Evolutionary conservation across 2,113 vertebrate genomes (phyloP).

Genomic region (Plotosus lineatus): DNA sequence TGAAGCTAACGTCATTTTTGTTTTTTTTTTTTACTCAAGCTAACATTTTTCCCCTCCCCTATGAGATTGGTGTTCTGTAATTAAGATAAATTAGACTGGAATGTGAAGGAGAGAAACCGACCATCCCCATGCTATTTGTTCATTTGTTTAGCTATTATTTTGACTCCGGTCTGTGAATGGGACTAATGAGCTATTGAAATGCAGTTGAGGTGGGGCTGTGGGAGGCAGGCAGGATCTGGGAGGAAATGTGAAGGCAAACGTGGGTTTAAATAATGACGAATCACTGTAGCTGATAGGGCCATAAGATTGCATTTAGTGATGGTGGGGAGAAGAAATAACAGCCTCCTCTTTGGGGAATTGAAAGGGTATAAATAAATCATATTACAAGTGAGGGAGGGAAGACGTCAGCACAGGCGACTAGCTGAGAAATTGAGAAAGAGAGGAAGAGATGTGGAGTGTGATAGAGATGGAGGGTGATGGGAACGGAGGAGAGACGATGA

Average conservation of each 20-base stretch:
- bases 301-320: conserved; percentile 56
- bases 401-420: conserved; percentile 43
- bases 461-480: conserved; percentile 27
- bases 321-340: conserved; percentile 52
- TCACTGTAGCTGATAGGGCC: conserved; percentile 50
- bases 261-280: conserved; percentile 56
- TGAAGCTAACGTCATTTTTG: conserved; percentile 34
- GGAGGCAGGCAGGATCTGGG: conserved; percentile 29
- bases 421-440: conserved; percentile 30
- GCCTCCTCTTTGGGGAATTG: conserved; percentile 50
- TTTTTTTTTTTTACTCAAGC: not conserved
- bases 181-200: conserved; percentile 57
- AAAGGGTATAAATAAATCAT: conserved; percentile 57
- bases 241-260: conserved; percentile 38
- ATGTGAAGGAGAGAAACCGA: conserved; percentile 41
- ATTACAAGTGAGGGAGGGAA: conserved; percentile 37
- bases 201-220: conserved; percentile 43
- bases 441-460: conserved; percentile 32
- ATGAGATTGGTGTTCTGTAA: conserved; percentile 55
- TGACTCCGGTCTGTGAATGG: conserved; percentile 49
- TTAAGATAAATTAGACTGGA: conserved; percentile 54
- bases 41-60: conserved; percentile 34
- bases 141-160: conserved; percentile 55
- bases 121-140: conserved; percentile 49
- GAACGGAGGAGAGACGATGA: conserved; percentile 11